Evolutionary conservation across 2,888 invertebrate genomes (phyloP).

Genomic region (Orthonychiurus folsomi): DNA sequence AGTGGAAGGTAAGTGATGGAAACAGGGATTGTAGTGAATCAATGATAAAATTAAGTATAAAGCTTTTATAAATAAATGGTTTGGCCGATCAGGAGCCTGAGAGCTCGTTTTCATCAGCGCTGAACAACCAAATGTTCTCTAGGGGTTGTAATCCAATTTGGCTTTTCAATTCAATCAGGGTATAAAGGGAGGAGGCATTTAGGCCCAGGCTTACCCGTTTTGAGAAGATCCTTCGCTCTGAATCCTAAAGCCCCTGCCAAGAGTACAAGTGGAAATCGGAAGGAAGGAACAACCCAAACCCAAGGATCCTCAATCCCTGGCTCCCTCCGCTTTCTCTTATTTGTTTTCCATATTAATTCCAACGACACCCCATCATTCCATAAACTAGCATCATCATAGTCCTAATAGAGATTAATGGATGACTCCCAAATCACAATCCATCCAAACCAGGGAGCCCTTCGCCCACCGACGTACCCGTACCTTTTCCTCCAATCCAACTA

Average conservation of each 20-base stretch:
- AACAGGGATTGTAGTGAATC: constrained; percentile 33
- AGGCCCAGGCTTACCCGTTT: constrained; percentile 1
- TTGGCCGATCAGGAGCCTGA: constrained; percentile 24
- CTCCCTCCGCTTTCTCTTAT: no score
- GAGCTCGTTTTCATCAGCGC: constrained; percentile 40
- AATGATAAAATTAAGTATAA: constrained; percentile 40
- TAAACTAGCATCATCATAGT: constrained; percentile 37
- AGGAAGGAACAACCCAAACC: not conserved
- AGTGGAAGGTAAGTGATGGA: constrained; percentile 32
- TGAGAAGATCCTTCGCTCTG: no score
- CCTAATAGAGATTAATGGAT: constrained; percentile 39
- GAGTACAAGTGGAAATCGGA: constrained; percentile 15
- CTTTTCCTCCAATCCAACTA: constrained; percentile 14
- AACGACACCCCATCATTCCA: constrained; percentile 37
- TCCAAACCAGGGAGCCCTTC: not conserved
- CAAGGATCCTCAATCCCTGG: no score
- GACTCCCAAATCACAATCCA: constrained; percentile 17
- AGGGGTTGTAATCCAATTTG: constrained; percentile 42
- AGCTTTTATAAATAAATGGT: constrained; percentile 40
- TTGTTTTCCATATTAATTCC: constrained; percentile 38
- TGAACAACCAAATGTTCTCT: constrained; percentile 40
- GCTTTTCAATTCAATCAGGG: constrained; percentile 41
- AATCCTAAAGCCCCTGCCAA: constrained; percentile 15
- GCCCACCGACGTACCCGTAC: not conserved
- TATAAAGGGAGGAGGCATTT: constrained; percentile 31